Evolutionary conservation across 2,888 invertebrate species (phyloP), one percentile per base, ranked within the genome.

Genomic region (Lobophora halterata): DNA sequence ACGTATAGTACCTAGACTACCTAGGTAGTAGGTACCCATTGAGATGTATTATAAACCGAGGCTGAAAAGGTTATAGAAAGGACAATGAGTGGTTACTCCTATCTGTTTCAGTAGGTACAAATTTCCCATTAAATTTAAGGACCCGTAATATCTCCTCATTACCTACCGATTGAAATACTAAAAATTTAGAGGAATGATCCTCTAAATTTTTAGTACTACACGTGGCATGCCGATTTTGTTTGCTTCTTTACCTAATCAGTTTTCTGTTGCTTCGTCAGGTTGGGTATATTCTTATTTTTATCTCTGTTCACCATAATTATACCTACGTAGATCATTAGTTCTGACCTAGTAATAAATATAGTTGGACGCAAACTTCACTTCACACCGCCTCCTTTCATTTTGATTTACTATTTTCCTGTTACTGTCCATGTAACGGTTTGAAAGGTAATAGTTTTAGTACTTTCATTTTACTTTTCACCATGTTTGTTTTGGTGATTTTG

Each of bases 391-490:
- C 52, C 44, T 56, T 61, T 52, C 55, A 53, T 44, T 44, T 39
- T 9, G 16, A 16, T 29, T 11, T 9, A 18, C 21, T 20, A 5
- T 20, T 7, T 17, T 13, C 20, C 8, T 16, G 21, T 17, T 33
- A 31, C 39, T 39, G 31, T 14, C 18, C 9, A 19, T 26, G 23
- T 48, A 76, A 77, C 77, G 29, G 35, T 29, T 42, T 25, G 24
- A 24, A 29, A 36, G 23, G 23, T 17, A 35, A 23, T 24, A 12
- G 12, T n/a, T 24, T 30, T 5, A 16, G 45, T 69, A 75, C 74
- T 72, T 78, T 75, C 73, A 68, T 73, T 77, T 31, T 73, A 62
- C 66, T 75, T 73, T 68, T 72, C 67, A 71, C 67, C 62, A 65
- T 64, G 62, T 70, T 69, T 71, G 67, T 70, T 74, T 77, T 71